phyloP scores from a whole-genome alignment of 64 coral and sea anemone genomes.

The Pocillopora verrucosa region DNA sequence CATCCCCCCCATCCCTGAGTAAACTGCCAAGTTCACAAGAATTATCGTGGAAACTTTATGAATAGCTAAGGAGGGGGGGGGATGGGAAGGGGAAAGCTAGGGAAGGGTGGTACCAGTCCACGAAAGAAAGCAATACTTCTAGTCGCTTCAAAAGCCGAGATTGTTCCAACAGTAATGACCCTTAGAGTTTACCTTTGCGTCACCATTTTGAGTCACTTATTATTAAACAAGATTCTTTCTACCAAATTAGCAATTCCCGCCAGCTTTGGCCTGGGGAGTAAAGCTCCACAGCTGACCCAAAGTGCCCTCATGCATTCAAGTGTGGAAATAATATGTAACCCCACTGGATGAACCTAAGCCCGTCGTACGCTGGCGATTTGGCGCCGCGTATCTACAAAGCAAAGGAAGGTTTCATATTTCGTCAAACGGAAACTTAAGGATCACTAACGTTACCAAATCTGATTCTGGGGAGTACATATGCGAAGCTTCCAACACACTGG shows the following conservation, averaged over 20 bases:
- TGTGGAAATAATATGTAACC: conserved; percentile 60
- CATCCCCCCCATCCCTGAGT: too few relatives aligned
- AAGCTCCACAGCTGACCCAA: conserved; percentile 20
- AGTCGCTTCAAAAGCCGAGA: too few relatives aligned
- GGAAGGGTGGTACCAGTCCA: too few relatives aligned
- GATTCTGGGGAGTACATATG: conserved; percentile 75
- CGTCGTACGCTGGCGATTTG: conserved; percentile 54
- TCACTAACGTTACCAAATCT: conserved; percentile 42
- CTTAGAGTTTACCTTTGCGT: too few relatives aligned
- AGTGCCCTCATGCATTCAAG: conserved; percentile 55
- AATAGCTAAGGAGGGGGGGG: too few relatives aligned
- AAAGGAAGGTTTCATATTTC: conserved; percentile 54
- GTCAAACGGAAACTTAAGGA: conserved; percentile 69
- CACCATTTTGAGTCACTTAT: neutral
- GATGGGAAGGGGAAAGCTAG: too few relatives aligned
- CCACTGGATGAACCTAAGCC: conserved; percentile 78
- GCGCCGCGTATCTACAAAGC: conserved; percentile 9
- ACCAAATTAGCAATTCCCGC: conserved; percentile 67
- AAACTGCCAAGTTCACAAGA: too few relatives aligned
- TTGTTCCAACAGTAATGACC: too few relatives aligned
- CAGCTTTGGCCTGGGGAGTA: conserved; percentile 84
- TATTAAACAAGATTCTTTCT: neutral
- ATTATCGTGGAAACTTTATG: too few relatives aligned
- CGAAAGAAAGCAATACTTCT: too few relatives aligned
- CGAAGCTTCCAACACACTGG: conserved; percentile 58